phyloP scores from a whole-genome alignment of 1,140 invertebrate genomes.

The Camponotus pennsylvanicus region DNA sequence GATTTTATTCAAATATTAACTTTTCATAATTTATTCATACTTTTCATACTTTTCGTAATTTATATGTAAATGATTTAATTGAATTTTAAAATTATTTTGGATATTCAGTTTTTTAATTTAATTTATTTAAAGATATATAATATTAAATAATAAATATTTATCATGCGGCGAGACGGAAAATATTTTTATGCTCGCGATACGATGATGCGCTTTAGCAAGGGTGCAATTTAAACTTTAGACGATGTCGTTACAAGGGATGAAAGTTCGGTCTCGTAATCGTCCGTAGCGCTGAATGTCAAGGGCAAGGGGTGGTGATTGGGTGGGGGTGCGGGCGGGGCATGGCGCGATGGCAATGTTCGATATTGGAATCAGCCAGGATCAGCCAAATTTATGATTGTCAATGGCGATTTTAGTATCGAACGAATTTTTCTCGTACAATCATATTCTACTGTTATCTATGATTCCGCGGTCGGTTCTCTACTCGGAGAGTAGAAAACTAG shows the following conservation, averaged over 20 bases:
- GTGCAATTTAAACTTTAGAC: slow-evolving; percentile 56
- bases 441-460: slow-evolving; percentile 5
- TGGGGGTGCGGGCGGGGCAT: slow-evolving; percentile 35
- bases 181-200: slow-evolving; percentile 34
- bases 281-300: slow-evolving; percentile 75
- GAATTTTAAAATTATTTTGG: background rate
- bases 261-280: slow-evolving; percentile 58
- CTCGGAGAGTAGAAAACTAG: background rate
- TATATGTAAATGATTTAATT: background rate
- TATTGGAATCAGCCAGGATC: slow-evolving; percentile 68
- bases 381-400: slow-evolving; percentile 67
- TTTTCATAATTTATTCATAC: too few relatives aligned
- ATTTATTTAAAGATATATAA: background rate
- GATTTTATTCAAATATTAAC: background rate
- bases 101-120: background rate
- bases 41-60: too few relatives aligned
- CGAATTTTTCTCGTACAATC: slow-evolving; percentile 46
- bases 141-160: slow-evolving; percentile 14
- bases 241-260: slow-evolving; percentile 54
- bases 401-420: slow-evolving; percentile 14
- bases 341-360: slow-evolving; percentile 66
- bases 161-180: background rate
- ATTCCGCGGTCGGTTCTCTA: background rate
- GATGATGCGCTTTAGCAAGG: slow-evolving; percentile 30
- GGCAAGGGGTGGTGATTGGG: slow-evolving; percentile 68